These are phyloP conservation scores for Scaptomyza parva DNA, from an alignment of 2,888 invertebrate species.

Conservation along the genomic window DNA sequence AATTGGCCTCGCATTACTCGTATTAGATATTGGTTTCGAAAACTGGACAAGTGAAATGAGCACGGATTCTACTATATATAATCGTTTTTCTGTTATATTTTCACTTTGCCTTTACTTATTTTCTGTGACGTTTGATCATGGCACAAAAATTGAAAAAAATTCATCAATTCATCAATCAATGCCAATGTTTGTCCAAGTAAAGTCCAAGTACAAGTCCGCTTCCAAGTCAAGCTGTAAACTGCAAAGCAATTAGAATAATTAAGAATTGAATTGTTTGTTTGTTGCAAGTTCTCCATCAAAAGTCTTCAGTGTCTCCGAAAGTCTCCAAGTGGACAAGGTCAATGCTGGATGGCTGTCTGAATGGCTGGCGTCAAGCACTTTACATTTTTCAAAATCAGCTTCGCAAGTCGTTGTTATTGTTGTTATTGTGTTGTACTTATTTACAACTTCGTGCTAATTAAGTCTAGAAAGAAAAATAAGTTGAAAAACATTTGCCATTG, in stretches of 20 bases:
- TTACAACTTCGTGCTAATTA: conserved; percentile 68
- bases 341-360: no score
- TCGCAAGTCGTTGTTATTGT: conserved; percentile 20
- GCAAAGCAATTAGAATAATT: conserved; percentile 72
- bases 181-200: conserved; percentile 40
- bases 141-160: conserved; percentile 32
- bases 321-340: conserved; percentile 53
- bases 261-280: conserved; percentile 36
- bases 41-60: conserved; percentile 63
- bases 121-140: conserved; percentile 13
- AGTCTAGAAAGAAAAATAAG: conserved; percentile 36
- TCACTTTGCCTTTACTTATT: conserved; percentile 22
- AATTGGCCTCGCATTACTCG: conserved; percentile 37
- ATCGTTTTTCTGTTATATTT: conserved; percentile 19
- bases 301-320: background rate
- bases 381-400: conserved; percentile 18
- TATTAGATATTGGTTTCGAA: conserved; percentile 25
- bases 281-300: conserved; percentile 6
- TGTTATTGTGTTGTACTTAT: conserved; percentile 49
- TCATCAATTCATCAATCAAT: conserved; percentile 66
- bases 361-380: conserved; percentile 34
- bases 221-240: conserved; percentile 34
- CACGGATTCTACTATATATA: conserved; percentile 20
- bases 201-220: conserved; percentile 6
- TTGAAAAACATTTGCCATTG: conserved; percentile 54